These are phyloP conservation scores for Polypedilum vanderplanki DNA, from an alignment of 1,140 invertebrate genomes.

Conservation along the genomic window DNA sequence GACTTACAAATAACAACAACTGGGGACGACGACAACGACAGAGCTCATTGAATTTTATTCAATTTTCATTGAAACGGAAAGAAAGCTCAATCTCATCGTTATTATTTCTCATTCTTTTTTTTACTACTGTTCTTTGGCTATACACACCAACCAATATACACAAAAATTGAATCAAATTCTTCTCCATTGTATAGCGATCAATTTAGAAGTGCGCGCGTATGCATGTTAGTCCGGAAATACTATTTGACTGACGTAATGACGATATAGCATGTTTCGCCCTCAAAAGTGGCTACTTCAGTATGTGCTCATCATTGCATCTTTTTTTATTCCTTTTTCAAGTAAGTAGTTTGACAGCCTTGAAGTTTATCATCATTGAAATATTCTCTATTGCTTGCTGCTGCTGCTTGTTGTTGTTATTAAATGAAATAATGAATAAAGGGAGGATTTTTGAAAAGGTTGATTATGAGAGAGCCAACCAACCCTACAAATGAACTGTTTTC, in stretches of 20 bases:
- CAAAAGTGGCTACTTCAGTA: constrained; percentile 20
- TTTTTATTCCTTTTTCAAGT: not conserved
- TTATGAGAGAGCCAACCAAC: not conserved
- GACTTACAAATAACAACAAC: too few relatives aligned
- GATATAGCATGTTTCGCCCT: not conserved
- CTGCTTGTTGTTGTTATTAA: too few relatives aligned
- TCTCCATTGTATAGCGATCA: not conserved
- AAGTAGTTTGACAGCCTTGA: constrained; percentile 26
- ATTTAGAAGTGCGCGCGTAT: not conserved
- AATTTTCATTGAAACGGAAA: constrained; percentile 23
- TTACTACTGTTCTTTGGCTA: not conserved
- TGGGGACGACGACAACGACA: not conserved
- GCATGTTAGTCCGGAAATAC: constrained; percentile 3
- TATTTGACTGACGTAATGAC: constrained; percentile 24
- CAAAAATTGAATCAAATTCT: constrained; percentile 13
- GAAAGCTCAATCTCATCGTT: constrained; percentile 12
- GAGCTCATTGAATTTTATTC: not conserved
- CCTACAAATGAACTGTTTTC: too few relatives aligned
- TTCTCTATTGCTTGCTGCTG: too few relatives aligned
- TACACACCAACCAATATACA: constrained; percentile 11
- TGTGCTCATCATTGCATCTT: constrained; percentile 17
- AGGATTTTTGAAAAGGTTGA: not conserved
- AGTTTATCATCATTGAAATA: not conserved
- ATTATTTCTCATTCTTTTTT: constrained; percentile 8
- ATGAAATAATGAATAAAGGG: too few relatives aligned